These are phyloP conservation scores for Eulimnadia texana DNA, from an alignment of 1,140 invertebrate genomes.

Conservation along the genomic window DNA sequence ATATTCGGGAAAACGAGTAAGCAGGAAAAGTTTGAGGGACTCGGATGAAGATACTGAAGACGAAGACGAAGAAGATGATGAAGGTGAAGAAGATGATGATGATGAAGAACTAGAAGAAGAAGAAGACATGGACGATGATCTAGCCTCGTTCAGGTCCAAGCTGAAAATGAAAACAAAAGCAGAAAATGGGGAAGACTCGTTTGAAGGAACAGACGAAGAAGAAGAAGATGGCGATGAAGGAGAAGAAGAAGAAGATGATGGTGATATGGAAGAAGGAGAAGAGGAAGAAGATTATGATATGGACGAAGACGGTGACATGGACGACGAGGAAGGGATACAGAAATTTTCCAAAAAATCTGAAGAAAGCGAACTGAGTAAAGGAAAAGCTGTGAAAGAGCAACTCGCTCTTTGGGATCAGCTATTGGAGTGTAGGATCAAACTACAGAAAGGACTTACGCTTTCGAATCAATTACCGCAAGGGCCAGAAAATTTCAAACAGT, in stretches of 20 bases:
- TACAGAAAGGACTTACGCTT: conserved; percentile 12
- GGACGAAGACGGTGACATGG: conserved; percentile 19
- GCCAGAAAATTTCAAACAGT: conserved; percentile 29
- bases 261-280: conserved; percentile 16
- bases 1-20: conserved; percentile 46
- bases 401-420: conserved; percentile 8
- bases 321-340: conserved; percentile 1
- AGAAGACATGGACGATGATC: conserved; percentile 7
- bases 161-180: conserved; percentile 2
- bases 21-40: conserved; percentile 18
- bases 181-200: background rate
- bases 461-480: conserved; percentile 5
- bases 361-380: conserved; percentile 7
- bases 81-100: conserved; percentile 16
- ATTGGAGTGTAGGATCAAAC: conserved; percentile 12
- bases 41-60: conserved; percentile 19
- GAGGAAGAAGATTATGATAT: conserved; percentile 23
- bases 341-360: background rate
- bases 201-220: conserved; percentile 15
- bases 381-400: conserved; percentile 21
- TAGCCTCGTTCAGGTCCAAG: conserved; percentile 13
- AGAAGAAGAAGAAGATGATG: conserved; percentile 22
- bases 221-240: conserved; percentile 21
- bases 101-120: conserved; percentile 14
- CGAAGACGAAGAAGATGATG: conserved; percentile 7